These are phyloP conservation scores for Morbakka virulenta DNA, from an alignment of 30 jellyfish, hydroid and myxozoan genomes.

Conservation along the genomic window DNA sequence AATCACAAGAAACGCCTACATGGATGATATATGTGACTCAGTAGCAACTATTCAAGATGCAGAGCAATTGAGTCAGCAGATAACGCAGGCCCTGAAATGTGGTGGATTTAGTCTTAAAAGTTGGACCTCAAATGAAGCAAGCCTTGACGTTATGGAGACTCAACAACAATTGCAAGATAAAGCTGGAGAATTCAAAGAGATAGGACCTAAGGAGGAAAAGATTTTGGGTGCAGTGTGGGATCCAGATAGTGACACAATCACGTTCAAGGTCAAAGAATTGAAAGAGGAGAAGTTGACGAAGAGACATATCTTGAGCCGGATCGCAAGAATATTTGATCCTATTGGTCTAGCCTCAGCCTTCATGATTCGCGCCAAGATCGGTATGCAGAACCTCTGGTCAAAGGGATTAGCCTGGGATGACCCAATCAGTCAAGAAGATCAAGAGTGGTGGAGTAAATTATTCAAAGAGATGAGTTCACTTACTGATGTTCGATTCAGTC, in stretches of 20 bases:
- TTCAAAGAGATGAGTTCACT: background rate
- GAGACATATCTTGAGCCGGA: background rate
- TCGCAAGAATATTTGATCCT: constrained; percentile 2
- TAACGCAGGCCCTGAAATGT: background rate
- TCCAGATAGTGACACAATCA: background rate
- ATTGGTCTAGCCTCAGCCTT: background rate
- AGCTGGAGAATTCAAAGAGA: background rate
- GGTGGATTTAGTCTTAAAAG: constrained; percentile 16
- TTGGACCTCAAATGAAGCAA: too few relatives aligned
- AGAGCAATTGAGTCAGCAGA: background rate
- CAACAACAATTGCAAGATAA: too few relatives aligned
- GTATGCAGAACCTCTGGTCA: background rate
- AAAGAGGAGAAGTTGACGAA: background rate
- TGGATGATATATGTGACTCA: constrained; percentile 24
- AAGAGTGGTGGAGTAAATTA: background rate
- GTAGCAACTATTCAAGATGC: constrained; percentile 8
- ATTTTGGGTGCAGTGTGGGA: constrained; percentile 31
- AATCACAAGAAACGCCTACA: background rate
- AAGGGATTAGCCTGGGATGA: constrained; percentile 29
- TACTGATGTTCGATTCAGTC: background rate
- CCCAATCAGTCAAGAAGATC: constrained; percentile 6
- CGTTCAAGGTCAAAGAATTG: too few relatives aligned
- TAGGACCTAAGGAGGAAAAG: background rate
- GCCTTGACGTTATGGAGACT: too few relatives aligned
- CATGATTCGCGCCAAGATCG: background rate